Evolutionary conservation across 2,797 vertebrate species (phyloP).

Genomic region (Gouania willdenowi): DNA sequence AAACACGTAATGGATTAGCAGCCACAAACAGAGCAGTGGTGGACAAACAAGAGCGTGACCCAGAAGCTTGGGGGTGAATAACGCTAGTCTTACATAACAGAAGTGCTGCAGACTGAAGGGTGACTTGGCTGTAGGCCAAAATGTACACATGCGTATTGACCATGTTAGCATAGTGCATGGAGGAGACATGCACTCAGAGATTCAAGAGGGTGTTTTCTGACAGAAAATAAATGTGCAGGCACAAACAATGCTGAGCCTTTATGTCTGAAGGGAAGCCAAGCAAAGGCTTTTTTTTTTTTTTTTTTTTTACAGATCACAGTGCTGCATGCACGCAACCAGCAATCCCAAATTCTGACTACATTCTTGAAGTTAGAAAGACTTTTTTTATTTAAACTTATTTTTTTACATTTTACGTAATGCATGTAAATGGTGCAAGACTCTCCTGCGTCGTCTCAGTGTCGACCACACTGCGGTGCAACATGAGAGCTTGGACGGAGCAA

Average conservation of each 20-base stretch:
- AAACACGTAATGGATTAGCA: slow-evolving; percentile 48
- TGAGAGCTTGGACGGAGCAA: slow-evolving; percentile 7
- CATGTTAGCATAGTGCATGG: slow-evolving; percentile 21
- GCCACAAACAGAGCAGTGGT: slow-evolving; percentile 46
- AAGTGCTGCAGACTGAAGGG: slow-evolving; percentile 19
- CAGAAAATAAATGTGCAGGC: slow-evolving; percentile 27
- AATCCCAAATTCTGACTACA: slow-evolving; percentile 5
- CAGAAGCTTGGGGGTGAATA: slow-evolving; percentile 38
- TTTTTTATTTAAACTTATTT: background rate
- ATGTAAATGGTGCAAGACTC: slow-evolving; percentile 3
- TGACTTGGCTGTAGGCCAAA: slow-evolving; percentile 31
- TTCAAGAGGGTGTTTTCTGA: slow-evolving; percentile 22
- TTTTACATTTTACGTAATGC: slow-evolving; percentile 26
- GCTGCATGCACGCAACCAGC: slow-evolving; percentile 45
- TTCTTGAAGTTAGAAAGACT: slow-evolving; percentile 2
- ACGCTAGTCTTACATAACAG: slow-evolving; percentile 40
- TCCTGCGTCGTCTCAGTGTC: slow-evolving; percentile 17
- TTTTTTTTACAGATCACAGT: slow-evolving; percentile 15
- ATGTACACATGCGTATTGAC: slow-evolving; percentile 50
- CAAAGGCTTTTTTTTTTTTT: slow-evolving; percentile 9
- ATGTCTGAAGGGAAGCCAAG: slow-evolving; percentile 24
- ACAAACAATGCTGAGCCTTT: slow-evolving; percentile 22
- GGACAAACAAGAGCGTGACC: slow-evolving; percentile 49
- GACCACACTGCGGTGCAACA: slow-evolving; percentile 28
- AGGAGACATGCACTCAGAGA: slow-evolving; percentile 51